Conservation (phyloP, 2,113 vertebrate genomes). For the Catharus fuscescens region DNA sequence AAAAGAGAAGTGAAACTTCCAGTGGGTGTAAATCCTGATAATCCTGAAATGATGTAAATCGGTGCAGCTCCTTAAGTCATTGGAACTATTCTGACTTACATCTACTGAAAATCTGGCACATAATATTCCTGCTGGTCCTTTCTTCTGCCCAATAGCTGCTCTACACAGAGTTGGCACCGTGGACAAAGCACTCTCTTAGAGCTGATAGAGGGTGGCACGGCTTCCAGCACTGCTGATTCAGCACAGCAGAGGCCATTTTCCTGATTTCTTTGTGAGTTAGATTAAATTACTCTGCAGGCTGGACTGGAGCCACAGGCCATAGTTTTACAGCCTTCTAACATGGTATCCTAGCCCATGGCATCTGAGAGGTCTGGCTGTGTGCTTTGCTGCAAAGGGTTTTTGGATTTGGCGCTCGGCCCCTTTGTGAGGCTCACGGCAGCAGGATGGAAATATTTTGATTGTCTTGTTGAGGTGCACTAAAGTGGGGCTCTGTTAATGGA, state of each 20-base stretch:
- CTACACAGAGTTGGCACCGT: not conserved
- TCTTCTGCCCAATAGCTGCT: not conserved
- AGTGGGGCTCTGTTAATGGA: slow-evolving; percentile 11
- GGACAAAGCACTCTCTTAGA: slow-evolving; percentile 11
- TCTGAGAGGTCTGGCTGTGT: not conserved
- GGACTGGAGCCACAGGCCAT: slow-evolving; percentile 28
- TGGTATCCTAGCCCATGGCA: slow-evolving; percentile 27
- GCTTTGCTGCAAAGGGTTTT: not conserved
- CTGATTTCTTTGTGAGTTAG: slow-evolving; percentile 47
- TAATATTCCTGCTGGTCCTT: slow-evolving; percentile 43
- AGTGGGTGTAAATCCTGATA: slow-evolving; percentile 40
- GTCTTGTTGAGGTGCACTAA: not conserved
- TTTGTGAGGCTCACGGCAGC: not conserved
- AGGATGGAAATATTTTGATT: slow-evolving; percentile 13
- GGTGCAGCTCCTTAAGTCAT: slow-evolving; percentile 6
- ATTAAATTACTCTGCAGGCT: slow-evolving; percentile 53
- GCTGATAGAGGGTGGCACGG: slow-evolving; percentile 24
- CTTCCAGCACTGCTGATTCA: slow-evolving; percentile 55
- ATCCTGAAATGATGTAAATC: slow-evolving; percentile 54
- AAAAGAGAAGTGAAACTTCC: not conserved
- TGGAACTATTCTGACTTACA: slow-evolving; percentile 44
- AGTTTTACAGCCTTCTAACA: slow-evolving; percentile 25
- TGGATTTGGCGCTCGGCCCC: not conserved
- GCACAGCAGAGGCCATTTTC: slow-evolving; percentile 33
- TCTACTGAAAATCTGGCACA: slow-evolving; percentile 53